phyloP scores from a whole-genome alignment of 2,797 vertebrate genomes.

The Cirrhinus mrigala region DNA sequence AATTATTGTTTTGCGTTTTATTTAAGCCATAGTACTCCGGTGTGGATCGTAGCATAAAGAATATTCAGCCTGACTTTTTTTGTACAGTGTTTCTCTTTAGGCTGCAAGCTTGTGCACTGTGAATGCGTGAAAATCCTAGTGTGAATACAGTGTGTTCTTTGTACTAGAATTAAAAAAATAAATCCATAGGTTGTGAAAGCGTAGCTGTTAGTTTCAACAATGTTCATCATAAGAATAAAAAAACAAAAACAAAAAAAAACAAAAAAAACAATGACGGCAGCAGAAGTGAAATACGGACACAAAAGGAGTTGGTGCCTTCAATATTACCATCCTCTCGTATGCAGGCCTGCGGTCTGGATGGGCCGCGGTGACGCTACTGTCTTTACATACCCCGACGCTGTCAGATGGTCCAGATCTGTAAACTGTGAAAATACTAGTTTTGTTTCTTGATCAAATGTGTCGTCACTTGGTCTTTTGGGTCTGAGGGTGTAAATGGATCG shows the following conservation, averaged over 20 bases:
- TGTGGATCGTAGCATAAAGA: conserved; percentile 60
- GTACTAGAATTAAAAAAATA: conserved; percentile 87
- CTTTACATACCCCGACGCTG: conserved; percentile 57
- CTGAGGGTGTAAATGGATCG: conserved; percentile 39
- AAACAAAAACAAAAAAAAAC: conserved; percentile 73
- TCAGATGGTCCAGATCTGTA: conserved; percentile 51
- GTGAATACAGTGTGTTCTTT: conserved; percentile 90
- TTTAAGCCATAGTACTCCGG: conserved; percentile 71
- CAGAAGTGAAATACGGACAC: conserved; percentile 73
- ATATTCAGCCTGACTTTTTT: conserved; percentile 60
- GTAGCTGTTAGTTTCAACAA: conserved; percentile 86
- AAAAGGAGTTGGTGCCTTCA: conserved; percentile 77
- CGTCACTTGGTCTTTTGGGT: conserved; percentile 41
- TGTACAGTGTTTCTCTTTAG: conserved; percentile 82
- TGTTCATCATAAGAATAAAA: conserved; percentile 58
- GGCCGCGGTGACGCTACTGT: conserved; percentile 58
- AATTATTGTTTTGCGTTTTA: conserved; percentile 58
- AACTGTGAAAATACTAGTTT: conserved; percentile 72
- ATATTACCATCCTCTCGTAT: conserved; percentile 59
- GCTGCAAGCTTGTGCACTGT: conserved; percentile 95
- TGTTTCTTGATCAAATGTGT: conserved; percentile 38
- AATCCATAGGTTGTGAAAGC: conserved; percentile 89
- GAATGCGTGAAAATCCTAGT: conserved; percentile 92
- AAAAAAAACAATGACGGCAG: conserved; percentile 60
- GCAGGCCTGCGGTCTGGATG: conserved; percentile 71